A percentile compares a stretch with the other conserved stretches of the same genome.
These are phyloP conservation scores for Macrosoma leucophasiata DNA, from an alignment of 2,888 invertebrate species.

Conservation along the genomic window DNA sequence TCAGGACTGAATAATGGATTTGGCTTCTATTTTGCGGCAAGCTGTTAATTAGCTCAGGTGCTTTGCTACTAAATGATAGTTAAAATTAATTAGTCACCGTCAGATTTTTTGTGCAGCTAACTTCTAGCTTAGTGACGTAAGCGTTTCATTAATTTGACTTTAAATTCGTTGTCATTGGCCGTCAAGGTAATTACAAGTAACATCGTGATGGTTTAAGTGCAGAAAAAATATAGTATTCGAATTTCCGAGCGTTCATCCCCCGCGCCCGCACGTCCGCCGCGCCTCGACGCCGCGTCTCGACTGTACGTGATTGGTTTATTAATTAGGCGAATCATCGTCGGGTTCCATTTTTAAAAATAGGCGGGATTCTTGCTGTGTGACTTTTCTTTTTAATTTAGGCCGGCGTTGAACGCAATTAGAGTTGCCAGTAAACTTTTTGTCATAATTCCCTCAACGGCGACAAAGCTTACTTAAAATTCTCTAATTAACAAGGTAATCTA, in stretches of 20 bases:
- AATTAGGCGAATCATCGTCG: slow-evolving; percentile 73
- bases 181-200: slow-evolving; percentile 71
- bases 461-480: slow-evolving; percentile 48
- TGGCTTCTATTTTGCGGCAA: no score
- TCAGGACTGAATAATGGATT: no score
- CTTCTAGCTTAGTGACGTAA: slow-evolving; percentile 38
- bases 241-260: slow-evolving; percentile 72
- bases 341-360: slow-evolving; percentile 71
- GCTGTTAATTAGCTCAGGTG: no score
- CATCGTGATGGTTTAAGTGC: slow-evolving; percentile 63
- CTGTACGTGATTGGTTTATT: slow-evolving; percentile 76
- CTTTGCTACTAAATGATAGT: no score
- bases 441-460: slow-evolving; percentile 50
- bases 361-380: slow-evolving; percentile 71
- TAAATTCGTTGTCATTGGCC: slow-evolving; percentile 56
- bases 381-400: slow-evolving; percentile 71
- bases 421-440: slow-evolving; percentile 62
- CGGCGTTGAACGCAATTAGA: slow-evolving; percentile 73
- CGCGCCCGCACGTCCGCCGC: slow-evolving; percentile 73
- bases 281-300: slow-evolving; percentile 72
- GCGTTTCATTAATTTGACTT: slow-evolving; percentile 50
- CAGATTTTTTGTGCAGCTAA: slow-evolving; percentile 28
- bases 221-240: slow-evolving; percentile 73
- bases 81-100: no score
- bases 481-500: slow-evolving; percentile 46